Percentiles rank a stretch among this genome's conserved stretches.
phyloP scores from a whole-genome alignment of 2,113 vertebrate species.

The Etia nguti region DNA sequence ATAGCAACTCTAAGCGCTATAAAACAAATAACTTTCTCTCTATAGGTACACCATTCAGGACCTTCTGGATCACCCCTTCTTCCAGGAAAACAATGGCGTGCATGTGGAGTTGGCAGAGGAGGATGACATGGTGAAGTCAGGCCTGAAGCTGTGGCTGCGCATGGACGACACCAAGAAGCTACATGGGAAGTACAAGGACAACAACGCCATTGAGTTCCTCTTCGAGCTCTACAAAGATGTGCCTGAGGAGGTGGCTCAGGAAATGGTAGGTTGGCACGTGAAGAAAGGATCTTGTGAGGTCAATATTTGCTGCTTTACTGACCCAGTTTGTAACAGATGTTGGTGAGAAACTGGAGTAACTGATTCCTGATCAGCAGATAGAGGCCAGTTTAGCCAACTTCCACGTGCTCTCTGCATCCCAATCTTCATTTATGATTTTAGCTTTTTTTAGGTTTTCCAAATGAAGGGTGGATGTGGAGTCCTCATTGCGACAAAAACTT shows the following conservation, averaged over 20 bases:
- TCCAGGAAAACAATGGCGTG: conserved; percentile 91
- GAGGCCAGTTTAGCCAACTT: neutral
- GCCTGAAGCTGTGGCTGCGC: conserved; percentile 92
- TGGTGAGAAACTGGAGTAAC: conserved; percentile 22
- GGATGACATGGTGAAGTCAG: conserved; percentile 84
- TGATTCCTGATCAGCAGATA: conserved; percentile 23
- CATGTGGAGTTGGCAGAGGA: conserved; percentile 93
- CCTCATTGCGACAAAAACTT: neutral
- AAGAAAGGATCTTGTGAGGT: neutral
- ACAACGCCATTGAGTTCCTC: conserved; percentile 95
- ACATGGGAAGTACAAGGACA: conserved; percentile 91
- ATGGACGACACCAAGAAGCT: conserved; percentile 91
- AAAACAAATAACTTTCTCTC: neutral
- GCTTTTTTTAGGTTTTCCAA: neutral
- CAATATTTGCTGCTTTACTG: neutral
- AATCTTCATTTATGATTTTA: neutral
- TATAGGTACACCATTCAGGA: conserved; percentile 92
- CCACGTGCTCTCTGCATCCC: neutral
- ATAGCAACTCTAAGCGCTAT: neutral
- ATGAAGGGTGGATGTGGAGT: neutral
- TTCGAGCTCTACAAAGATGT: conserved; percentile 93
- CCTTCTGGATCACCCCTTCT: conserved; percentile 91
- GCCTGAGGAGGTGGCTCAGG: conserved; percentile 92
- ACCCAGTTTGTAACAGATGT: neutral
- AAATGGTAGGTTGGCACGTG: conserved; percentile 81